A percentile compares a stretch with the other conserved stretches of the same genome.
These are phyloP conservation scores for Periparus ater DNA, from an alignment of 2,797 vertebrate genomes.

Conservation along the genomic window DNA sequence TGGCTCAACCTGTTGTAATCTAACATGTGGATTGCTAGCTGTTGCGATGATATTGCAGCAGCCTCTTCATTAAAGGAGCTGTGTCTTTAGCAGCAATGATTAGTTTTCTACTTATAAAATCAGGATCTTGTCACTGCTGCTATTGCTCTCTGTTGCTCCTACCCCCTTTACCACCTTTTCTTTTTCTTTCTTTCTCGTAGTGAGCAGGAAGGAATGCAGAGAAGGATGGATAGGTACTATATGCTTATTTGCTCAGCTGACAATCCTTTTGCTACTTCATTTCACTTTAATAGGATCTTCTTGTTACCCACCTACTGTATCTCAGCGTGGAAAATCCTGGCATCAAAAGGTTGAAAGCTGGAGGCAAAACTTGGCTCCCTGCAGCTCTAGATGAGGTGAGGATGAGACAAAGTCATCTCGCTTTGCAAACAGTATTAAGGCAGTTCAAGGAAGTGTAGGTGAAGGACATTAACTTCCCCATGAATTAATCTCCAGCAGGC, in stretches of 20 bases:
- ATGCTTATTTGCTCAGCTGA: conserved; percentile 40
- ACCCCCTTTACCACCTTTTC: accelerated
- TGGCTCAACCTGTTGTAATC: conserved; percentile 80
- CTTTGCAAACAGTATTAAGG: conserved; percentile 78
- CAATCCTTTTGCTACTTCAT: conserved; percentile 73
- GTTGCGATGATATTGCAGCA: conserved; percentile 82
- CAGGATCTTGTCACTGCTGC: neutral
- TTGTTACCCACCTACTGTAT: conserved; percentile 63
- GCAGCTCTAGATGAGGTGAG: conserved; percentile 67
- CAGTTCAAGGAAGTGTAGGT: conserved; percentile 70
- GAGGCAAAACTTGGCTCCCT: conserved; percentile 81
- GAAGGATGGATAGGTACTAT: neutral
- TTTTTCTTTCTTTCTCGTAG: neutral
- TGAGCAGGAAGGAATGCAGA: neutral
- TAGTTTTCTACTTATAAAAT: conserved; percentile 34
- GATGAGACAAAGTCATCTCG: conserved; percentile 61
- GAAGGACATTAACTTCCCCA: conserved; percentile 80
- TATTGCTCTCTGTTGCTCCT: neutral
- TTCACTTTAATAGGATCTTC: conserved; percentile 73
- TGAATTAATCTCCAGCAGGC: conserved; percentile 82
- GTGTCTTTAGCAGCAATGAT: conserved; percentile 43
- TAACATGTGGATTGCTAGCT: conserved; percentile 74
- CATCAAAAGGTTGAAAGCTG: conserved; percentile 75
- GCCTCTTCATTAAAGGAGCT: conserved; percentile 70
- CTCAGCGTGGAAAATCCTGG: conserved; percentile 60